phyloP scores from a whole-genome alignment of 2,888 invertebrate species.

The Argyra leucocephala region DNA sequence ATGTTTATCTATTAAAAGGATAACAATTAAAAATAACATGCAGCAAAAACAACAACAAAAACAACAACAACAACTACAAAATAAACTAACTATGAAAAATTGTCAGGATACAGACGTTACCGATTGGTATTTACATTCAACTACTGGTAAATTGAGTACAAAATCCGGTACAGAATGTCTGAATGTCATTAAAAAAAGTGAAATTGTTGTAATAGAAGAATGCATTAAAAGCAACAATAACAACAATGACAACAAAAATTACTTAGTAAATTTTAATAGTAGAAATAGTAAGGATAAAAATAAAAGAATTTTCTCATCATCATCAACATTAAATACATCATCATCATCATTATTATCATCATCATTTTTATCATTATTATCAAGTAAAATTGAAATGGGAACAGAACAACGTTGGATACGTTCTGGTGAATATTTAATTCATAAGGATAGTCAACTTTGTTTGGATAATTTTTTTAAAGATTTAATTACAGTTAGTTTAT shows the following conservation, averaged over 20 bases:
- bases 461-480: conserved; percentile 35
- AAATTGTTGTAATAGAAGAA: conserved; percentile 22
- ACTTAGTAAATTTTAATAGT: neutral
- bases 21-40: conserved; percentile 24
- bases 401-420: conserved; percentile 34
- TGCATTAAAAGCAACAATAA: conserved; percentile 17
- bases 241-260: neutral
- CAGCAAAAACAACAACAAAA: neutral
- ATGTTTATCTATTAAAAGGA: conserved; percentile 24
- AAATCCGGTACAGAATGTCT: conserved; percentile 28
- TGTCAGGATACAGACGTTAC: conserved; percentile 29
- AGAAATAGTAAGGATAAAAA: neutral
- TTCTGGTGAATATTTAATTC: conserved; percentile 32
- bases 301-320: neutral
- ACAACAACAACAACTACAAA: conserved; percentile 17
- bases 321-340: too few relatives aligned
- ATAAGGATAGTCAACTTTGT: conserved; percentile 33
- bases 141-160: conserved; percentile 28
- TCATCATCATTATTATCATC: too few relatives aligned
- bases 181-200: conserved; percentile 20
- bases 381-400: conserved; percentile 7
- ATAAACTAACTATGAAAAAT: conserved; percentile 25
- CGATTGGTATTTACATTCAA: conserved; percentile 32
- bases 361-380: neutral
- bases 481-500: conserved; percentile 31